Evolutionary conservation across 2,888 invertebrate species (phyloP).

Genomic region (Cryptus viduatorius): DNA sequence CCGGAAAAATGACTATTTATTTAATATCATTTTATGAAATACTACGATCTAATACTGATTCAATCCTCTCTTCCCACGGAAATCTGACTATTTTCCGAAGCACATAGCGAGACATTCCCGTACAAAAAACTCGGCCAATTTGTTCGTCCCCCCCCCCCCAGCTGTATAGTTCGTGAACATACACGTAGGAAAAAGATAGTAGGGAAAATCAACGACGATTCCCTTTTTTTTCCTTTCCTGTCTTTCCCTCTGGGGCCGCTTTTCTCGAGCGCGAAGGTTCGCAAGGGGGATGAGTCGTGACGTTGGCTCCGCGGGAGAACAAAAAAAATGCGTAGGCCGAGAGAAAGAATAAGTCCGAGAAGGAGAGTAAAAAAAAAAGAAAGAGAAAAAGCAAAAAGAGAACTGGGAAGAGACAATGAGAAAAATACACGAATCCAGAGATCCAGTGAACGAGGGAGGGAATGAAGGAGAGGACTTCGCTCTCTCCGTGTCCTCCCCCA

Average conservation of each 20-base stretch:
- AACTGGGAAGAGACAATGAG: constrained; percentile 57
- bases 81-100: background rate
- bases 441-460: constrained; percentile 32
- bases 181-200: constrained; percentile 23
- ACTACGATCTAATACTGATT: no score
- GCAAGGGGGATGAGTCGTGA: constrained; percentile 38
- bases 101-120: background rate
- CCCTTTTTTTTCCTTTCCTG: constrained; percentile 45
- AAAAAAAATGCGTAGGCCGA: constrained; percentile 39
- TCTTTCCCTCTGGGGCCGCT: constrained; percentile 50
- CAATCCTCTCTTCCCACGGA: no score
- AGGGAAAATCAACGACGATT: constrained; percentile 63
- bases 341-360: constrained; percentile 41
- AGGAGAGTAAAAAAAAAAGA: constrained; percentile 13
- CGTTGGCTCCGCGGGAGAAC: constrained; percentile 23
- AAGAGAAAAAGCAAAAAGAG: background rate
- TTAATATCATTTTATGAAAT: no score
- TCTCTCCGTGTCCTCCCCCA: background rate
- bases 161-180: background rate
- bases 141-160: constrained; percentile 37
- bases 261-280: constrained; percentile 40
- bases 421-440: constrained; percentile 65
- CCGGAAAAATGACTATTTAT: no score
- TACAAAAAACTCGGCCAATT: constrained; percentile 50
- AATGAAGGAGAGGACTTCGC: constrained; percentile 17